Evolutionary conservation across 2,888 invertebrate species (phyloP), one percentile per base, ranked within the genome.

Genomic region (Scaptomyza polygonia): DNA sequence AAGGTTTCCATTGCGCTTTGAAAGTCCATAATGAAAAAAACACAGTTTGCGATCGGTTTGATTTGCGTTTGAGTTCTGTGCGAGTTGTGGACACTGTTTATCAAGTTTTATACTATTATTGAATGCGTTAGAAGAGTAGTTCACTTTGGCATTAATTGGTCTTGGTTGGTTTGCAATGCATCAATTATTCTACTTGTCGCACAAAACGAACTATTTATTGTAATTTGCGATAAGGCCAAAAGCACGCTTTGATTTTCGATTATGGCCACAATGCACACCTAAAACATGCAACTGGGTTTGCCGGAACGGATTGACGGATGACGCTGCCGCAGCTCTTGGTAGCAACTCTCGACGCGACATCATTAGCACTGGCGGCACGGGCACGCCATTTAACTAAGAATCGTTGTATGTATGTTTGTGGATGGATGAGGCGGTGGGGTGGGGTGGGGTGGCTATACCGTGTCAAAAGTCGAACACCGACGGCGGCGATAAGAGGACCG

Each of bases 1-100:
- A 98, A 98, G 86, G 98, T 98, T 94, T 98, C 98, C 98, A 98
- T 97, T 88, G 98, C 98, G 94, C 97, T 97, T 94, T 97, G 97
- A 94, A 98, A 97, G 96, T 98, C 98, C 98, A 98, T 98, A 68
- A 67, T 83, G 77, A 48, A 63, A 27, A 27, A 39, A 8, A 4
- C 21, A 21, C 21, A 21, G 30, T 9, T 29, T 8, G 11, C 29
- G 57, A 36, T 48, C 9, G 32, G 32, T 12, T 49, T 34, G 34
- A 25, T 25, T 56, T 40, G 53, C 16, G 42, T 39, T 54, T 47
- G n/a, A 53, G 52, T 49, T 49, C 56, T 36, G 36, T 59, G 5
- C 14, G 42, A 21, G 42, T 63, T 32, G 62, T 25, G 4, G 34
- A 21, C 16, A 32, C 48, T 47, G 27, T 72, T 40, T 21, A 32